Conservation (phyloP, 2,797 vertebrate genomes). For the Gymnothorax javanicus region DNA sequence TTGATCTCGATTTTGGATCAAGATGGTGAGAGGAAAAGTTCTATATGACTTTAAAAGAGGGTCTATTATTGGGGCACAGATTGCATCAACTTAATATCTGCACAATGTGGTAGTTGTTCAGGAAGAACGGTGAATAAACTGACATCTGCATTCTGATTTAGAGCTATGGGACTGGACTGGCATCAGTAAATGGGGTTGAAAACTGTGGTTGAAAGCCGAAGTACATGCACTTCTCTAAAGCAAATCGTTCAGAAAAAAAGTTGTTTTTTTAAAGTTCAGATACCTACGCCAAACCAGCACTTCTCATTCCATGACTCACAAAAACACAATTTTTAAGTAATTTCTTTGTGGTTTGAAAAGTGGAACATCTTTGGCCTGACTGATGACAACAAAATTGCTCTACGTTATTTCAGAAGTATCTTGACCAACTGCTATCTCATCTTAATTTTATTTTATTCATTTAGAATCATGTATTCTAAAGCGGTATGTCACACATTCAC, state of each 20-base stretch:
- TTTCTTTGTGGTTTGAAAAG: background rate
- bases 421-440: background rate
- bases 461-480: background rate
- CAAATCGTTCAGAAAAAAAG: background rate
- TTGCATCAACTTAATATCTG: too few relatives aligned
- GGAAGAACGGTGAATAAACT: too few relatives aligned
- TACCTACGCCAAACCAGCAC: background rate
- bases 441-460: background rate
- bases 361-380: background rate
- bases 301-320: constrained; percentile 51
- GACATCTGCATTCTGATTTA: too few relatives aligned
- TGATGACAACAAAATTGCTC: constrained; percentile 21
- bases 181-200: too few relatives aligned
- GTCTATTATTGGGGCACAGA: too few relatives aligned
- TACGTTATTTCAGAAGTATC: background rate
- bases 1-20: too few relatives aligned
- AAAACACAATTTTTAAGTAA: background rate
- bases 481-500: background rate
- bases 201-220: too few relatives aligned
- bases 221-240: constrained; percentile 6
- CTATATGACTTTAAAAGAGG: too few relatives aligned
- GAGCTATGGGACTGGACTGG: too few relatives aligned
- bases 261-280: background rate
- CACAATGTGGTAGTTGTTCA: too few relatives aligned
- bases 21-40: too few relatives aligned